Evolutionary conservation across 2,888 invertebrate genomes (phyloP).

Genomic region (Pomacea canaliculata): DNA sequence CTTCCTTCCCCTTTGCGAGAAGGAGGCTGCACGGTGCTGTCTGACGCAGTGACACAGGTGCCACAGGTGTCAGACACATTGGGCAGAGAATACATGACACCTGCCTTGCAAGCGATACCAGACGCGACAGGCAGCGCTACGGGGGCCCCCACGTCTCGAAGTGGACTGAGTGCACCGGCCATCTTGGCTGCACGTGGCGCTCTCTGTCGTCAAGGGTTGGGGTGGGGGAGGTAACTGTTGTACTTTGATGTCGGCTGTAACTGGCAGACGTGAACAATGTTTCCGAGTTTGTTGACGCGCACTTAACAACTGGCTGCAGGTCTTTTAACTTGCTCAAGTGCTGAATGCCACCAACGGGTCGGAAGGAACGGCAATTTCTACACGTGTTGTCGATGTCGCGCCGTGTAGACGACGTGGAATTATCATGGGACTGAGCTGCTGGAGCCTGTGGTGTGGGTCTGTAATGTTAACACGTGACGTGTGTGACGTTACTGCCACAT

Average conservation of each 20-base stretch:
- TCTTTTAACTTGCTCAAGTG: constrained; percentile 1
- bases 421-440: too few species aligned
- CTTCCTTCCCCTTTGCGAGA: too few species aligned
- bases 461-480: too few species aligned
- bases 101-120: neutral
- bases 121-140: neutral
- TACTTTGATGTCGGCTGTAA: too few species aligned
- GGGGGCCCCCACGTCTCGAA: neutral
- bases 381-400: too few species aligned
- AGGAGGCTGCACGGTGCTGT: too few species aligned
- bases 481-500: too few species aligned
- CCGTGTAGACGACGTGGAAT: too few species aligned
- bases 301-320: neutral
- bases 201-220: too few species aligned
- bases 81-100: neutral
- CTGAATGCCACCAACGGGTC: neutral
- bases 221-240: too few species aligned
- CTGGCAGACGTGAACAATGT: neutral
- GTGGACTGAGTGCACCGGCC: constrained; percentile 3
- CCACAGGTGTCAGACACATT: neutral
- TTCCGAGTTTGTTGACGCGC: constrained; percentile 1
- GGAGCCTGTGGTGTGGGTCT: too few species aligned
- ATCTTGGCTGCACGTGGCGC: constrained; percentile 1
- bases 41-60: neutral
- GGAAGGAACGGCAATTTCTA: constrained; percentile 3